Conservation (phyloP, 2,113 vertebrate species). For the Podiceps cristatus region DNA sequence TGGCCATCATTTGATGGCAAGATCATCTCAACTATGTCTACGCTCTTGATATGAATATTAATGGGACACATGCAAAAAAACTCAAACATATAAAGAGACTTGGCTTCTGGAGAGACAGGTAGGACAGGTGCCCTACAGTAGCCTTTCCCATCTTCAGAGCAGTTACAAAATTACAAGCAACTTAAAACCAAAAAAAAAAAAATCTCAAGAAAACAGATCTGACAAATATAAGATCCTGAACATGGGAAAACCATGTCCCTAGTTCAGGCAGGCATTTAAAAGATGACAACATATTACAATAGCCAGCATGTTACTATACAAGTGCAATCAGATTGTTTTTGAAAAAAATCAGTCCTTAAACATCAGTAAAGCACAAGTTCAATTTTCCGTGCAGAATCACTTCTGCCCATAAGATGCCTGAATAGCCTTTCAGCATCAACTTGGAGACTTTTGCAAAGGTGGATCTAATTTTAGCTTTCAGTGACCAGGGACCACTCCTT, state of each 20-base stretch:
- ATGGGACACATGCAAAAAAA: not conserved
- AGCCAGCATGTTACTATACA: not conserved
- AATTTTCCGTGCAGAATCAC: not conserved
- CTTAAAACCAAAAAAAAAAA: not conserved
- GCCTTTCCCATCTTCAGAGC: not conserved
- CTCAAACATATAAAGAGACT: not conserved
- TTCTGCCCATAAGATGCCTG: not conserved
- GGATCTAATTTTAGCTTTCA: not conserved
- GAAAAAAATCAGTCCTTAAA: not conserved
- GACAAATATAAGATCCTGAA: not conserved
- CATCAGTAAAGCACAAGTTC: not conserved
- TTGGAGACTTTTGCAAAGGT: not conserved
- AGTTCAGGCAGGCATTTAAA: not conserved
- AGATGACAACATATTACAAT: not conserved
- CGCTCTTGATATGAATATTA: not conserved
- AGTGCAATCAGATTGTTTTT: not conserved
- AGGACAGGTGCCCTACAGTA: not conserved
- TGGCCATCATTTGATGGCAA: not conserved
- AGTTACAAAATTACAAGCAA: not conserved
- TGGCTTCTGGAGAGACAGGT: not conserved
- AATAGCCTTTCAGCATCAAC: not conserved
- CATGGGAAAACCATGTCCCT: not conserved
- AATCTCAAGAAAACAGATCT: not conserved
- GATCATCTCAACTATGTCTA: not conserved
- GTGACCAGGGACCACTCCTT: accelerated